Evolutionary conservation across 2,888 invertebrate genomes (phyloP).

Genomic region (Chrysina gloriosa): DNA sequence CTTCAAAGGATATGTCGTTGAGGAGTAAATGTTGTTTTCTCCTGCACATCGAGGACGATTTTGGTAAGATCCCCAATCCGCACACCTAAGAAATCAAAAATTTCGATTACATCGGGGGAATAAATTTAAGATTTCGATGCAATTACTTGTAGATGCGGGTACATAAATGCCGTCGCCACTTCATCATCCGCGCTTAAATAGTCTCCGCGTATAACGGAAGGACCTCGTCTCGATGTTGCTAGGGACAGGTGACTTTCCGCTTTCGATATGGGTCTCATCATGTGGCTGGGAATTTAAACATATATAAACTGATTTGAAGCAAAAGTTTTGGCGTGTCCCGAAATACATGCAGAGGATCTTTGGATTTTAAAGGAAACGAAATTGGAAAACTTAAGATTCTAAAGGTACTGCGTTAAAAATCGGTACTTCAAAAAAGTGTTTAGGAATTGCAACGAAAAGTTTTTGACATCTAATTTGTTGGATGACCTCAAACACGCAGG

Average conservation of each 20-base stretch:
- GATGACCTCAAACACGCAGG: too few relatives aligned
- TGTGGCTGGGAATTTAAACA: conserved; percentile 46
- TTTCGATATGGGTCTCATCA: conserved; percentile 72
- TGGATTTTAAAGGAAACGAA: too few relatives aligned
- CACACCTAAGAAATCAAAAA: conserved; percentile 46
- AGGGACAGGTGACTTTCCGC: conserved; percentile 74
- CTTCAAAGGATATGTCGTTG: conserved; percentile 85
- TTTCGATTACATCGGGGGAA: neutral
- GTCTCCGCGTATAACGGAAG: conserved; percentile 70
- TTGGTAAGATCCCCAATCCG: conserved; percentile 50
- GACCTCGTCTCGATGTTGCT: conserved; percentile 66
- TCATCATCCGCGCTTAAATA: conserved; percentile 71
- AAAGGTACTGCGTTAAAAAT: too few relatives aligned
- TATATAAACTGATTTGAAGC: too few relatives aligned
- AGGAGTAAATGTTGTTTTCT: conserved; percentile 61
- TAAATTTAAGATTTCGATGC: neutral
- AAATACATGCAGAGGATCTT: too few relatives aligned
- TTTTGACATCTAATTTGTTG: too few relatives aligned
- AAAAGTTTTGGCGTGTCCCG: too few relatives aligned
- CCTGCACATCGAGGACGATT: conserved; percentile 46
- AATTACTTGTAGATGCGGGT: conserved; percentile 75
- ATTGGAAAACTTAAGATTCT: too few relatives aligned
- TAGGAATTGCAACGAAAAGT: too few relatives aligned
- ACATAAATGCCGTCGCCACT: conserved; percentile 67
- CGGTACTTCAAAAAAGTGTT: too few relatives aligned